phyloP scores from a whole-genome alignment of 2,888 invertebrate species.

The Orthonychiurus folsomi region DNA sequence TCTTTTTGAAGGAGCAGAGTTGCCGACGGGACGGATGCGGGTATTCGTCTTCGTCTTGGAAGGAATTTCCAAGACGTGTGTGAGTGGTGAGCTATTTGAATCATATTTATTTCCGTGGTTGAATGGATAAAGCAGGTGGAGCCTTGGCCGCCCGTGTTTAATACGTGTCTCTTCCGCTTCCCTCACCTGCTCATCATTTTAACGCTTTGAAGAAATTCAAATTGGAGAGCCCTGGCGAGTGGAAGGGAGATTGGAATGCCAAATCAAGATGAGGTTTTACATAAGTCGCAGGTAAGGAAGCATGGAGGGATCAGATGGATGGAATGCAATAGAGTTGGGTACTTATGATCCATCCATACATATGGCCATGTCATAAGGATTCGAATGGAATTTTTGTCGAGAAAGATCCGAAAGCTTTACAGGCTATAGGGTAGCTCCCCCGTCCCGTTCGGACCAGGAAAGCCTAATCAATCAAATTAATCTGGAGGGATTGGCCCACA shows the following conservation, averaged over 20 bases:
- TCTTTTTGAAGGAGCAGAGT: background rate
- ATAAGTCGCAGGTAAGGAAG: background rate
- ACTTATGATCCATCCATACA: too few species aligned
- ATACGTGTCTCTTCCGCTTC: background rate
- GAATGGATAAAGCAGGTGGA: too few species aligned
- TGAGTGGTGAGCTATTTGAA: too few species aligned
- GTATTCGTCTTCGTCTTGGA: too few species aligned
- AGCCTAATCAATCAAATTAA: background rate
- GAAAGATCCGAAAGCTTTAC: background rate
- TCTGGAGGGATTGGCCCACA: background rate
- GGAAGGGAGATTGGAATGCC: background rate
- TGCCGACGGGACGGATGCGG: background rate
- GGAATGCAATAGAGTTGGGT: too few species aligned
- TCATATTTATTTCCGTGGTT: too few species aligned
- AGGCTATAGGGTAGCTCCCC: background rate
- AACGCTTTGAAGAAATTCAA: background rate
- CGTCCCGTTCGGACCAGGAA: background rate
- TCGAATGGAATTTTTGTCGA: too few species aligned
- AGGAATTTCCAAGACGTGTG: background rate
- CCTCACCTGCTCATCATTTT: background rate
- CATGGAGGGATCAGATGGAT: too few species aligned
- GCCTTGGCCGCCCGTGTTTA: background rate
- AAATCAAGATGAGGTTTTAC: background rate
- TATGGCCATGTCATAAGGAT: too few species aligned
- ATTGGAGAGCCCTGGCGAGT: background rate